A percentile compares a stretch with the other conserved stretches of the same genome.
These are phyloP conservation scores for Hartigia nigra DNA, from an alignment of 2,888 invertebrate genomes.

Conservation along the genomic window DNA sequence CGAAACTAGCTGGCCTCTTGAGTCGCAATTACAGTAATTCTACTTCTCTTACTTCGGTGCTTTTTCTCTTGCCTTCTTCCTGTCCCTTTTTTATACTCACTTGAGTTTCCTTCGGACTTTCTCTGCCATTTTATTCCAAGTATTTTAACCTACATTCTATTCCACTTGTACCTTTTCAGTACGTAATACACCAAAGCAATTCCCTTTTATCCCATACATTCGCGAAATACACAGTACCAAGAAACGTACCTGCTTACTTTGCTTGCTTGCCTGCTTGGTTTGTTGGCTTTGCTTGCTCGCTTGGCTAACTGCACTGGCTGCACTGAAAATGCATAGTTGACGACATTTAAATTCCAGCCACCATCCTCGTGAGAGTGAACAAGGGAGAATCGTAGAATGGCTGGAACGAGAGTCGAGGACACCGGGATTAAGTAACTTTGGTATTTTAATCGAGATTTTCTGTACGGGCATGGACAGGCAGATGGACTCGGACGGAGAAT, in stretches of 20 bases:
- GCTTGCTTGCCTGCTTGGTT: not conserved
- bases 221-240: not conserved
- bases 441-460: not conserved
- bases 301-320: not conserved
- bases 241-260: not conserved
- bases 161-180: not conserved
- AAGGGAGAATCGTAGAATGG: not conserved
- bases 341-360: not conserved
- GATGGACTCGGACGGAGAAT: not conserved
- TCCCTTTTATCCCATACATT: not conserved
- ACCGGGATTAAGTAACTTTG: not conserved
- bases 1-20: conserved; percentile 11
- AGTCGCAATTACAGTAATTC: conserved; percentile 26
- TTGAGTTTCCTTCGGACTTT: conserved; percentile 5
- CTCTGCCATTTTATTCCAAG: not conserved
- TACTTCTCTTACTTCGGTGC: conserved; percentile 12
- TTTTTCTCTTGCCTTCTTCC: conserved; percentile 13
- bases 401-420: not conserved
- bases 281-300: not conserved
- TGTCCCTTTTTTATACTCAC: conserved; percentile 5
- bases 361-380: not conserved
- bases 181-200: not conserved
- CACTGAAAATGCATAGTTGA: not conserved
- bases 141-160: conserved; percentile 4
- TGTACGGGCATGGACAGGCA: not conserved